A percentile compares a stretch with the other conserved stretches of the same genome.
Conservation (phyloP, 1,140 invertebrate genomes). For the Matsumurasca onukii region DNA sequence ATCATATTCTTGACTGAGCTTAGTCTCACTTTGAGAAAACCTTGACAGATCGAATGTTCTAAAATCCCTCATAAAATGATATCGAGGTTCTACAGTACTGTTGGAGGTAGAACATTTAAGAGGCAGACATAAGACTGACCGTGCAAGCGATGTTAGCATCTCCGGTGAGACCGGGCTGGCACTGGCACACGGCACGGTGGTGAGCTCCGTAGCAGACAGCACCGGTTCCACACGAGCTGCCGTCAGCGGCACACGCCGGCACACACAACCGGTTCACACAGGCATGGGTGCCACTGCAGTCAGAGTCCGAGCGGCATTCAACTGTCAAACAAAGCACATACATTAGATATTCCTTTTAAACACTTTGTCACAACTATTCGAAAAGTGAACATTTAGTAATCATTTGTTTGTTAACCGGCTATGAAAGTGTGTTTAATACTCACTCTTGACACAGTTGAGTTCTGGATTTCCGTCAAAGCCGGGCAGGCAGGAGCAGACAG, state of each 20-base stretch:
- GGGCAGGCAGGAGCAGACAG: slow-evolving; percentile 76
- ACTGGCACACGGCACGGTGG: slow-evolving; percentile 79
- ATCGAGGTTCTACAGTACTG: too few species aligned
- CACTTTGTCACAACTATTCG: not conserved
- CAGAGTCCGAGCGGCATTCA: slow-evolving; percentile 69
- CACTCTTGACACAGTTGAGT: slow-evolving; percentile 66
- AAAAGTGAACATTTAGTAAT: not conserved
- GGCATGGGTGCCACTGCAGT: slow-evolving; percentile 72
- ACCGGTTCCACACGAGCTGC: slow-evolving; percentile 64
- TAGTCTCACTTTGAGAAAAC: too few species aligned
- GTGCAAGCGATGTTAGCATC: slow-evolving; percentile 75
- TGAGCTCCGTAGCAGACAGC: slow-evolving; percentile 75
- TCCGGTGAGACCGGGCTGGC: slow-evolving; percentile 74
- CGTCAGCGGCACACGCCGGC: slow-evolving; percentile 68
- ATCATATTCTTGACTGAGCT: too few species aligned
- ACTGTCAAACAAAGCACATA: slow-evolving; percentile 41
- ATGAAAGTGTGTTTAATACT: slow-evolving; percentile 7
- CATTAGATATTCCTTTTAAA: not conserved
- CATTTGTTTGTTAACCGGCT: not conserved
- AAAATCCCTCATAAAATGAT: too few species aligned
- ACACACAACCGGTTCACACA: slow-evolving; percentile 79
- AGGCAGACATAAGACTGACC: too few species aligned
- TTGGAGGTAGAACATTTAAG: too few species aligned
- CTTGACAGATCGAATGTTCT: too few species aligned
- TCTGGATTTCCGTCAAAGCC: slow-evolving; percentile 82